These are phyloP conservation scores for Mellivora capensis DNA, from an alignment of 2,113 vertebrate genomes.

Conservation along the genomic window DNA sequence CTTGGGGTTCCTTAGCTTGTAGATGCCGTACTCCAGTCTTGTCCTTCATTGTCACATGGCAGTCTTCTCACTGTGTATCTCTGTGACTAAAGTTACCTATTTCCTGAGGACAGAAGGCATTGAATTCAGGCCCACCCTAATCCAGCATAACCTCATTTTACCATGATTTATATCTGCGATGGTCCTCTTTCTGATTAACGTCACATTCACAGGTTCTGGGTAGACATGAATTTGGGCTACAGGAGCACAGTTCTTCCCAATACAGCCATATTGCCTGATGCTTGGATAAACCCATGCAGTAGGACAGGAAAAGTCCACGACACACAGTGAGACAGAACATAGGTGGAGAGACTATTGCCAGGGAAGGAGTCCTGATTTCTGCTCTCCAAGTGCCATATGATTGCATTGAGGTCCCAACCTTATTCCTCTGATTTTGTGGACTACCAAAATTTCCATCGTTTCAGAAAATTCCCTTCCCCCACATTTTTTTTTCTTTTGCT, in stretches of 20 bases:
- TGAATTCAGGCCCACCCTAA: not conserved
- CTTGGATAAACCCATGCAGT: not conserved
- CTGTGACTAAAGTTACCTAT: not conserved
- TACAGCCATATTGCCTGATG: not conserved
- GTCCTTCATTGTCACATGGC: not conserved
- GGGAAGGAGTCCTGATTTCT: not conserved
- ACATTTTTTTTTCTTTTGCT: not conserved
- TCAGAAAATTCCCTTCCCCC: not conserved
- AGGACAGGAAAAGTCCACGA: not conserved
- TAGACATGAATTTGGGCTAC: not conserved
- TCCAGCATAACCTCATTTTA: not conserved
- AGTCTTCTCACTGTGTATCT: not conserved
- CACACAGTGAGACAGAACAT: not conserved
- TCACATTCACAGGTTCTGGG: not conserved
- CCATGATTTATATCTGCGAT: not conserved
- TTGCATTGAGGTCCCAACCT: not conserved
- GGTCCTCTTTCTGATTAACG: not conserved
- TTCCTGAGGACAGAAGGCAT: rapidly evolving
- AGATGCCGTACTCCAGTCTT: not conserved
- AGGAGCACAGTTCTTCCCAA: not conserved
- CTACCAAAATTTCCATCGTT: not conserved
- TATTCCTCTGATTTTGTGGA: not conserved
- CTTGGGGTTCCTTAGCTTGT: not conserved
- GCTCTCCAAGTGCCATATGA: not conserved
- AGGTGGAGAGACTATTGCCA: not conserved